Evolutionary conservation across 2,888 invertebrate species (phyloP), one percentile per base, ranked within the genome.

Genomic region (Apodemia mormo): DNA sequence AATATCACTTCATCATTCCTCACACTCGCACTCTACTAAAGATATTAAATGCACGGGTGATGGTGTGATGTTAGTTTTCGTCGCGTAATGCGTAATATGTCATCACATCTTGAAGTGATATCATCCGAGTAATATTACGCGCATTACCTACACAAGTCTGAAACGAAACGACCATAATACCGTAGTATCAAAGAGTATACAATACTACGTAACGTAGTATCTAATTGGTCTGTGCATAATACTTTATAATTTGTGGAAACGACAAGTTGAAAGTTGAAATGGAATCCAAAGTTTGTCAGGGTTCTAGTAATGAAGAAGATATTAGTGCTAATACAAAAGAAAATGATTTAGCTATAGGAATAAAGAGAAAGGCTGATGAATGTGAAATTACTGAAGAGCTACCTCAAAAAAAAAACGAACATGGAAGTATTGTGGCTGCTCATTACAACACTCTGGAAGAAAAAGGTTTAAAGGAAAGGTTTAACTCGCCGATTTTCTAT

Each of bases 401-500:
- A 45, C 33, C 66, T 52, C 68, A 66, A n/a, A 12, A 68, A 33
- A 56, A 66, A 52, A 54, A 66, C 2, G 54, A 68, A 10, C 74
- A 74, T 68, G 71, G 68, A 12, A 92, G 94, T 74, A 90, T 96
- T 12, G 98, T 99, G 0, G 99, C 99, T 1, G 95, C 96, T 4
- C 99, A 99, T 89, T 99, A 99, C 86, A 99, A 99, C 88, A 95
- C 96, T 68, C 89, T 99, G 10, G 95, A 97, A 86, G 97, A 98
- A 77, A 96, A 96, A 79, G 98, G 98, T 0, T 87, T 97, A 56
- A 95, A 94, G 66, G 96, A 96, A 78, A 94, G 99, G 66, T 95
- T 95, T 76, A 96, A 97, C 80, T 99, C 99, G 40, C 95, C 98
- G 40, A 99, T 99, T 78, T 96, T 97, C 80, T 96, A 97, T 84